These are phyloP conservation scores for Herpetotheres cachinnans DNA, from an alignment of 2,113 vertebrate genomes.

Conservation along the genomic window DNA sequence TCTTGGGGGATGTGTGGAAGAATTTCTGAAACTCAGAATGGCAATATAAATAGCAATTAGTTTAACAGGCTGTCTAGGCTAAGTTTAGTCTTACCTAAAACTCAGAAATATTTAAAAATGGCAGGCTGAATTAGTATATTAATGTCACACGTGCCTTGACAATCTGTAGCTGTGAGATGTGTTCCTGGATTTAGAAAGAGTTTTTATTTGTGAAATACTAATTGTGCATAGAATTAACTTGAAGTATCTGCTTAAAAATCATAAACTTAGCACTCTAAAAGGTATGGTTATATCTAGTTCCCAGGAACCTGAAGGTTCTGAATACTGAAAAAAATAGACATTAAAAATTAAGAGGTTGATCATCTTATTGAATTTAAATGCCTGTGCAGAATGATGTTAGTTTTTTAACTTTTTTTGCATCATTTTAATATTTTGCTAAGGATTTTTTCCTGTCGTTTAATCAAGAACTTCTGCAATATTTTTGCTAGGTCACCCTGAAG, in stretches of 20 bases:
- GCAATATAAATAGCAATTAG: background rate
- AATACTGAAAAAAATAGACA: background rate
- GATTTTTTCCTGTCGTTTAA: background rate
- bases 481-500: slow-evolving; percentile 20
- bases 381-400: background rate
- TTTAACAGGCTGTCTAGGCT: background rate
- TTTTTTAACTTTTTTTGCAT: background rate
- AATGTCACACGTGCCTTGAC: background rate
- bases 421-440: background rate
- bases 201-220: background rate
- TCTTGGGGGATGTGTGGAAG: background rate
- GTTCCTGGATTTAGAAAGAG: background rate
- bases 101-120: background rate
- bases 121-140: background rate
- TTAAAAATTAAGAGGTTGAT: background rate
- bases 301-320: background rate
- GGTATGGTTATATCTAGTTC: background rate
- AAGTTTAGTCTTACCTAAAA: background rate
- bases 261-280: background rate
- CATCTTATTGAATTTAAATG: background rate
- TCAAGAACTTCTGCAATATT: background rate
- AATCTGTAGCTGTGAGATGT: background rate
- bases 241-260: background rate
- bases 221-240: background rate
- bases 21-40: background rate